phyloP scores from a whole-genome alignment of 2,797 vertebrate genomes.

The Clarias laeviceps region DNA sequence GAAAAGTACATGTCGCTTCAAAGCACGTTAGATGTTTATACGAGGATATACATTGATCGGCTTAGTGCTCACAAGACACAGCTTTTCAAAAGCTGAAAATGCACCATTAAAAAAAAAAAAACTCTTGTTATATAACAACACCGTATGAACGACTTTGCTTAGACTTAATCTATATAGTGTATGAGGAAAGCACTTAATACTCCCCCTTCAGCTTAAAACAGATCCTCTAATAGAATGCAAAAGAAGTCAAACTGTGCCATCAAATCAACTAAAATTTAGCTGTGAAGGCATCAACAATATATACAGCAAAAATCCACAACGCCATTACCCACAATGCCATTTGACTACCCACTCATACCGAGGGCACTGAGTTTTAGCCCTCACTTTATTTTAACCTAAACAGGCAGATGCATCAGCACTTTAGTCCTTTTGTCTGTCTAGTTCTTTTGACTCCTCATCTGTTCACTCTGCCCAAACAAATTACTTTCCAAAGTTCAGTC shows the following conservation, averaged over 20 bases:
- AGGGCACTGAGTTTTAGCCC: background rate
- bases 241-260: constrained; percentile 1
- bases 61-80: constrained; percentile 25
- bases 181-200: background rate
- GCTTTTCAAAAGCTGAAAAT: constrained; percentile 24
- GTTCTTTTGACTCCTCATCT: background rate
- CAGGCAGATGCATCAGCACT: background rate
- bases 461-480: background rate
- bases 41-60: constrained; percentile 14
- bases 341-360: background rate
- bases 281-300: background rate
- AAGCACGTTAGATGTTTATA: constrained; percentile 45
- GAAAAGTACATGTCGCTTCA: constrained; percentile 42
- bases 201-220: constrained; percentile 15
- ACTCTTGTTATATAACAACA: constrained; percentile 2
- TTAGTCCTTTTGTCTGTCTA: background rate
- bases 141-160: constrained; percentile 6
- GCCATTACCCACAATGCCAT: background rate
- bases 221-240: background rate
- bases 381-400: background rate
- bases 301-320: background rate
- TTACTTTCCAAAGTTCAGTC: background rate
- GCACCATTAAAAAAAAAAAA: constrained; percentile 19
- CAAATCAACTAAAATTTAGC: background rate
- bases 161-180: constrained; percentile 9